Percentiles rank a stretch among this genome's conserved stretches.
phyloP scores from a whole-genome alignment of 64 coral and sea anemone genomes.

The Actinia equina region DNA sequence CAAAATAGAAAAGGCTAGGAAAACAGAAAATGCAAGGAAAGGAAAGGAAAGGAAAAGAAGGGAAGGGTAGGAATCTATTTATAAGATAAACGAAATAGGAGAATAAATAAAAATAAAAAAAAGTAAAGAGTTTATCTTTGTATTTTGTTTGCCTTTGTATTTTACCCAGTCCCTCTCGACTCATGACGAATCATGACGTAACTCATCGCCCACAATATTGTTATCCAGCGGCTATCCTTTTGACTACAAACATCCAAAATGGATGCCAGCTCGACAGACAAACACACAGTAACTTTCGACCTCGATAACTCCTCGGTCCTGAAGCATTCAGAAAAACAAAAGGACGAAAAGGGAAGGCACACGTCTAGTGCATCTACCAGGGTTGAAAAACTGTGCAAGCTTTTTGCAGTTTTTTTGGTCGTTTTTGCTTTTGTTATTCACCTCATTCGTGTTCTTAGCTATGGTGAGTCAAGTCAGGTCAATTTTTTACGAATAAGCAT shows the following conservation, averaged over 20 bases:
- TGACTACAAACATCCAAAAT: background rate
- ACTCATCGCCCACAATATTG: background rate
- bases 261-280: background rate
- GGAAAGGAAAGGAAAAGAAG: background rate
- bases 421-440: slow-evolving; percentile 47
- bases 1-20: too few species aligned
- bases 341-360: background rate
- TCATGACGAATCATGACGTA: background rate
- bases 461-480: background rate
- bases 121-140: too few species aligned
- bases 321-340: background rate
- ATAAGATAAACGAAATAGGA: background rate
- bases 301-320: background rate
- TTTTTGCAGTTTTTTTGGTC: slow-evolving; percentile 55
- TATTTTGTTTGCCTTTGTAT: too few species aligned
- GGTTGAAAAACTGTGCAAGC: slow-evolving; percentile 72
- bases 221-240: background rate
- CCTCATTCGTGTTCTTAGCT: slow-evolving; percentile 46
- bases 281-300: background rate
- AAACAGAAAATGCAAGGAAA: too few species aligned
- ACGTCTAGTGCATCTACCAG: slow-evolving; percentile 1
- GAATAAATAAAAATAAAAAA: background rate
- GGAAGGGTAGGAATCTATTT: too few species aligned
- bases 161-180: too few species aligned
- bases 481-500: too few species aligned